Percentiles rank a stretch among this genome's conserved stretches.
Evolutionary conservation across 1,140 invertebrate species (phyloP).

Genomic region (Brachionus sp.): DNA sequence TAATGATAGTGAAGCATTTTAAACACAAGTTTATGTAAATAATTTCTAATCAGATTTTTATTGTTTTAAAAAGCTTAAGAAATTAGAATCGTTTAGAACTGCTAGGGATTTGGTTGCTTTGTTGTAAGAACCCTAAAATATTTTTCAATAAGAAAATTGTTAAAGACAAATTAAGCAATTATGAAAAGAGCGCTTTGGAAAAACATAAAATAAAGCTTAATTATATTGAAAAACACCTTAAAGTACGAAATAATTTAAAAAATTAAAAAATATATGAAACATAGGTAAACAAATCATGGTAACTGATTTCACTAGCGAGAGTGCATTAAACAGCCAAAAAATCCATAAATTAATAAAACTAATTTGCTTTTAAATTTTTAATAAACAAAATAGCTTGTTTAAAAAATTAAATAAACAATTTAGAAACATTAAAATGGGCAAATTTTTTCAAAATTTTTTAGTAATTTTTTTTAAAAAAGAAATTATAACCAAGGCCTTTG

Average conservation of each 20-base stretch:
- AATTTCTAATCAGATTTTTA: neutral
- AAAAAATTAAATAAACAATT: neutral
- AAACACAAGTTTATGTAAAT: too few species aligned
- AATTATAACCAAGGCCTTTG: too few species aligned
- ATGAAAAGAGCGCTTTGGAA: conserved; percentile 24
- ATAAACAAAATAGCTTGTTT: neutral
- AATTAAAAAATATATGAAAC: conserved; percentile 8
- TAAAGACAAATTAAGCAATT: conserved; percentile 35
- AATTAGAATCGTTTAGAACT: conserved; percentile 2
- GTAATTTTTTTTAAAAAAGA: too few species aligned
- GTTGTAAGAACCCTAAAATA: neutral
- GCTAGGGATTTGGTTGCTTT: conserved; percentile 25
- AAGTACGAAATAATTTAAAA: conserved; percentile 28
- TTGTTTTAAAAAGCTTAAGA: conserved; percentile 5
- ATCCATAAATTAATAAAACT: conserved; percentile 1
- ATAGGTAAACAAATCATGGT: conserved; percentile 32
- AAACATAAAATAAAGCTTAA: conserved; percentile 29
- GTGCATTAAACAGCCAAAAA: neutral
- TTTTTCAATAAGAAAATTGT: conserved; percentile 36
- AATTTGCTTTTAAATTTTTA: neutral
- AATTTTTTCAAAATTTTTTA: neutral
- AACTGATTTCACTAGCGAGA: conserved; percentile 8
- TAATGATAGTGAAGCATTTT: neutral
- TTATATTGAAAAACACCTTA: conserved; percentile 37
- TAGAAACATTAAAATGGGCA: neutral